Evolutionary conservation across 2,888 invertebrate species (phyloP), one percentile per base, ranked within the genome.

Genomic region (Pollenia amentaria): DNA sequence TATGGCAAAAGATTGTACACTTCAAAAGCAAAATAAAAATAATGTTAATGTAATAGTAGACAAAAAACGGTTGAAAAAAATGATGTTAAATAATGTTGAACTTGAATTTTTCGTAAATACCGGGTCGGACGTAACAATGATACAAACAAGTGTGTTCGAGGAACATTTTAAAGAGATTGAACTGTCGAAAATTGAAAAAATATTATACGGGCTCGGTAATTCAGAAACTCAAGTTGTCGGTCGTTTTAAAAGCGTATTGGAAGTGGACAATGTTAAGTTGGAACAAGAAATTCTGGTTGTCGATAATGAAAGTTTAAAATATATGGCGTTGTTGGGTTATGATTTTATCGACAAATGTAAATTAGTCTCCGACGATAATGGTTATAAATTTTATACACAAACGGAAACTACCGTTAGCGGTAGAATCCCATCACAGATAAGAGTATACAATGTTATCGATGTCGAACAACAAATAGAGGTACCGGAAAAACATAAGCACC

Each of bases 1-100:
- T 16, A 87, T 87, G n/a, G 60, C 85, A 14, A 64, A 46, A 67
- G 51, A 53, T 10, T 88, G 88, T 48, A 29, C 14, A 48, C 12
- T 21, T 42, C 53, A 42, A 38, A 29, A 40, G 16, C 40, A 69
- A 72, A 40, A 40, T 40, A 57, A 46, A 21, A 62, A 42, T 9
- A 81, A 86, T 14, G 46, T 82, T 6, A 75, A 75, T 73, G 12
- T 76, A 12, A 16, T 82, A 16, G 46, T 62, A 14, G 78, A 72
- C 6, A 70, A 77, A 18, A 55, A 55, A 40, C 57, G 79, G 14
- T 29, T 79, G 18, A 81, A 81, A 51, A 62, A n/a, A 44, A 42
- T 81, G 8, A 9, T 38, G 3, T 21, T 75, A 44, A 84, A 78
- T 16, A 46, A 46, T 42, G 40, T 78, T 12, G 53, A 84, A n/a